Evolutionary conservation across 1,140 invertebrate species (phyloP), one percentile per base, ranked within the genome.

Genomic region (Leptinotarsa undecemlineata): DNA sequence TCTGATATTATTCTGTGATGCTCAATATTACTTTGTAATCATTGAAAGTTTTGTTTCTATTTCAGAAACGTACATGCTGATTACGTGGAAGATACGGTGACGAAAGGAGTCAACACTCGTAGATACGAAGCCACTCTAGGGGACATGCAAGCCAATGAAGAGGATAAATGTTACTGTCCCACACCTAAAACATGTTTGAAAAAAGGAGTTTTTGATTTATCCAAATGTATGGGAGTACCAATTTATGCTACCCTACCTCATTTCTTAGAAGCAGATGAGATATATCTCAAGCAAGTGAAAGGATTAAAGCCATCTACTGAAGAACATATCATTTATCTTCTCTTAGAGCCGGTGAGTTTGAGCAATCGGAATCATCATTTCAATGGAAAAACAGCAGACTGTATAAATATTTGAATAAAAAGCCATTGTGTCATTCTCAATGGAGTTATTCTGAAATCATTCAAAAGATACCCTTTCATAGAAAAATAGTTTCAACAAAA

Each of bases 231-330:
- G 13, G 89, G 89, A 1, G 90, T 88, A 0, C 94, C 94, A 0
- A 84, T 94, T 17, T 88, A 90, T 15, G 88, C 89, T 0, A 92
- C 94, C 1, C 85, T 93, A 78, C 95, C 96, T 1, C 96, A 97
- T 85, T 96, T 95, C 82, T 91, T 92, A 64, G 85, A 90, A 1
- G 88, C 87, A 1, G 93, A 95, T 82, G 88, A 91, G 3, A 87
- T 85, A 23, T 88, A 94, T 26, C 20, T 90, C 0, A 79, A 89
- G 1, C 85, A 87, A 57, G 91, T 96, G 0, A 87, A 88, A 20
- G 95, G 95, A 13, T 82, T 96, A 1, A 83, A 86, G 69, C 95
- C 95, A 0, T 86, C 91, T 67, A 85, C 88, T 74, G 87, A 90
- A 60, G 85, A 92, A 78, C 94, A 96, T 85, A 88, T 88, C 42